A percentile compares a stretch with the other conserved stretches of the same genome.
Conservation (phyloP, 37 sponge, comb jelly and placozoan species). For the Ianthella basta region DNA sequence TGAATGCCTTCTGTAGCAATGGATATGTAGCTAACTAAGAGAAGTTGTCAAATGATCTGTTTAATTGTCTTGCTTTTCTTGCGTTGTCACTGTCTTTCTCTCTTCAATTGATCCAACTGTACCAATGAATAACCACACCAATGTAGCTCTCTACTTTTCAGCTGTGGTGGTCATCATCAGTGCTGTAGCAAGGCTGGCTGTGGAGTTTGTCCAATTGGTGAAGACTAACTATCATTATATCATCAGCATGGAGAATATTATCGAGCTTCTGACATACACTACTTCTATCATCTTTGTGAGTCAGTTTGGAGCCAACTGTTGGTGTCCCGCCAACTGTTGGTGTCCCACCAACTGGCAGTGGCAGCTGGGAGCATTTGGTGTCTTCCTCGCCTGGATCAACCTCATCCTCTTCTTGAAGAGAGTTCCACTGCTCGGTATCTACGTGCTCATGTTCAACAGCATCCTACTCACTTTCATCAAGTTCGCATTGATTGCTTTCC, state of each 20-base stretch:
- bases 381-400: slow-evolving; percentile 87
- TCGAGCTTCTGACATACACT: slow-evolving; percentile 49
- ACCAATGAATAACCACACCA: no score
- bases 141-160: no score
- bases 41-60: no score
- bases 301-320: slow-evolving; percentile 7
- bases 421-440: slow-evolving; percentile 89
- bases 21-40: no score
- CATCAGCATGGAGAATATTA: slow-evolving; percentile 49
- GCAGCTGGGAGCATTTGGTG: slow-evolving; percentile 83
- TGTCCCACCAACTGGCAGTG: slow-evolving; percentile 70
- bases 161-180: no score
- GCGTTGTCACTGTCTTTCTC: no score
- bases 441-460: slow-evolving; percentile 93
- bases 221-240: slow-evolving; percentile 29
- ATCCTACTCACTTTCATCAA: slow-evolving; percentile 35
- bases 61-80: no score
- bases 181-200: no score
- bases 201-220: no score
- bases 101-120: no score
- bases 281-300: slow-evolving; percentile 50
- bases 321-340: slow-evolving; percentile 31
- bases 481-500: slow-evolving; percentile 71
- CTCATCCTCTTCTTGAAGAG: slow-evolving; percentile 78
- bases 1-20: no score